Evolutionary conservation across 2,888 invertebrate species (phyloP).

Genomic region (Chrysotoxum bicinctum): DNA sequence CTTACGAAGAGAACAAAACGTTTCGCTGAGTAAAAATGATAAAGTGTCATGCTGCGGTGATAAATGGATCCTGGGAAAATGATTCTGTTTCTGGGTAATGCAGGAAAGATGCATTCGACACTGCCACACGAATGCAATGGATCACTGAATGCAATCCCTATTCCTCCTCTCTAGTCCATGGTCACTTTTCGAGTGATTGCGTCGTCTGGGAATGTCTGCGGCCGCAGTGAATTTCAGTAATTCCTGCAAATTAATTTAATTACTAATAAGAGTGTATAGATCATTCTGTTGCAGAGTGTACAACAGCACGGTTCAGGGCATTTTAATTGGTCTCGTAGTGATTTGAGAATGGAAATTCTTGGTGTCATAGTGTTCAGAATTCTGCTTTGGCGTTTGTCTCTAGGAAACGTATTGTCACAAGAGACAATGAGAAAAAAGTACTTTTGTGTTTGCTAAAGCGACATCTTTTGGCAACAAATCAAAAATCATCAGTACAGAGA

Average conservation of each 20-base stretch:
- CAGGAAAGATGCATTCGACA: not conserved
- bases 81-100: constrained; percentile 22
- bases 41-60: constrained; percentile 64
- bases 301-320: constrained; percentile 78
- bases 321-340: constrained; percentile 78
- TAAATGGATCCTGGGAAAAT: constrained; percentile 69
- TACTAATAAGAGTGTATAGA: constrained; percentile 78
- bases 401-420: constrained; percentile 53
- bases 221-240: constrained; percentile 74
- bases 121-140: constrained; percentile 12
- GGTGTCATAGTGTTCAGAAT: constrained; percentile 16
- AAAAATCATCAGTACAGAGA: not conserved
- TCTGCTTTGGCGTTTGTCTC: not conserved
- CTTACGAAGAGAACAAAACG: constrained; percentile 31
- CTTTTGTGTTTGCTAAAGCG: constrained; percentile 17
- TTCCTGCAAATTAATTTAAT: constrained; percentile 80
- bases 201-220: constrained; percentile 79
- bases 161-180: constrained; percentile 47
- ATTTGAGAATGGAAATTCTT: constrained; percentile 45
- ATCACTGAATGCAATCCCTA: constrained; percentile 26
- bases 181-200: constrained; percentile 60
- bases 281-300: constrained; percentile 41
- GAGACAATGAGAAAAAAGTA: constrained; percentile 60
- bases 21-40: constrained; percentile 63
- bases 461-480: constrained; percentile 53